Base-by-base conservation (phyloP, 1,140 invertebrate species). In the Adoxophyes honmai region DNA sequence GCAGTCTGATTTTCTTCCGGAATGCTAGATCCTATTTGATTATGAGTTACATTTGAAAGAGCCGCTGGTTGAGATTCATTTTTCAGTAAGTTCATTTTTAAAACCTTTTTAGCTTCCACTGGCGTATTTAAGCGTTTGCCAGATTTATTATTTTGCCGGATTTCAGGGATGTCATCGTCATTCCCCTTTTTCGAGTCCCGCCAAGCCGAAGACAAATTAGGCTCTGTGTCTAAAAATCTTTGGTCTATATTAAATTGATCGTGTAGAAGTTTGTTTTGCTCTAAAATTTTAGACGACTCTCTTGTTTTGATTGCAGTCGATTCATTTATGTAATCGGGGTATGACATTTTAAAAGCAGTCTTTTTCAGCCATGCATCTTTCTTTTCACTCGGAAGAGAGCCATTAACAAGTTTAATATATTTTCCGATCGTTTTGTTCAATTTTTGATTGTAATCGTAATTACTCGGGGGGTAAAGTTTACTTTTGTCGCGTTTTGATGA, bases 101-200 rank as follows among this genome's bases (percentile, higher is more conserved):
- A 48, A 48, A 48, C 16, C 21, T 48, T 33, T 48, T 48, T 48
- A 48, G 42, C 42, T 48, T 63, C 63, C 4, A 75, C 62, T 9
- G 81, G 80, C 1, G 77, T 82, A 59, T 85, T 85, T 51, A 87
- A 70, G 11, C 80, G 70, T 57, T 79, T 87, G 4, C 76, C 72
- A 33, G 78, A 73, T 57, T 37, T 56, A 33, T 70, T 71, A 62
- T 36, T 75, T 57, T 37, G 54, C 59, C 13, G 54, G 21, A 52
- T 62, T 62, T 61, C 56, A 14, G 55, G 60, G 4, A 51, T 42
- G 34, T 68, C 57, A 13, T 57, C 37, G 34, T 66, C 57, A 7
- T 60, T 33, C 42, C 60, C 60, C 38, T 60, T 77, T 62, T 70
- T 74, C 52, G 62, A 44, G 52, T 61, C 65, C 55, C 58, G 57